These are phyloP conservation scores for Hybos culiciformis DNA, from an alignment of 2,888 invertebrate genomes.

Conservation along the genomic window DNA sequence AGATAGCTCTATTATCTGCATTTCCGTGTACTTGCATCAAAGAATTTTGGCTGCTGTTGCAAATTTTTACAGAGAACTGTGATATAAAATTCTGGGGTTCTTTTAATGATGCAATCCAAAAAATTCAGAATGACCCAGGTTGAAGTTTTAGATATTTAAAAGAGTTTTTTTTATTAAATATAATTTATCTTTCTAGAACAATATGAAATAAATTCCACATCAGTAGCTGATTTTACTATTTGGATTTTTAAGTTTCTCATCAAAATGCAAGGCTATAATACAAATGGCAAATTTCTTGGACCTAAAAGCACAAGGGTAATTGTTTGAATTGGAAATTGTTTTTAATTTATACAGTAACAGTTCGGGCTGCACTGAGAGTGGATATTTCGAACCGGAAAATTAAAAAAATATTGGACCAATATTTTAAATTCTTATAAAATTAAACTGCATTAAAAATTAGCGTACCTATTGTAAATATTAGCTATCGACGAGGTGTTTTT, in stretches of 20 bases:
- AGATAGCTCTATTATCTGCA: conserved; percentile 37
- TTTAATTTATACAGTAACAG: too few species aligned
- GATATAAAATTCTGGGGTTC: conserved; percentile 35
- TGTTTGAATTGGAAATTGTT: not conserved
- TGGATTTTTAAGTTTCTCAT: conserved; percentile 38
- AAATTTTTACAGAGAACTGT: conserved; percentile 32
- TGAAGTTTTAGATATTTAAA: not conserved
- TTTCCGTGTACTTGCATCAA: conserved; percentile 44
- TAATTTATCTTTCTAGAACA: conserved; percentile 15
- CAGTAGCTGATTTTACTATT: conserved; percentile 27
- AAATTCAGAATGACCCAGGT: conserved; percentile 22
- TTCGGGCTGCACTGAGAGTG: too few species aligned
- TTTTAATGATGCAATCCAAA: conserved; percentile 29
- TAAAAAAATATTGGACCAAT: too few species aligned
- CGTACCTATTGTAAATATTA: not conserved
- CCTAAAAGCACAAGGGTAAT: conserved; percentile 13
- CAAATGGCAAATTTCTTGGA: conserved; percentile 29
- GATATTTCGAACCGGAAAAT: too few species aligned
- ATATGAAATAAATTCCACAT: conserved; percentile 16
- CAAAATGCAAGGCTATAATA: conserved; percentile 31
- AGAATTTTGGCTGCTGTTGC: conserved; percentile 44
- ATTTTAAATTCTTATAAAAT: too few species aligned
- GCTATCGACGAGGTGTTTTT: not conserved
- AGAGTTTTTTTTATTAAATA: not conserved
- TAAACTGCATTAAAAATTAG: not conserved